Evolutionary conservation across 2,888 invertebrate genomes (phyloP).

Genomic region (Dryococelus australis): DNA sequence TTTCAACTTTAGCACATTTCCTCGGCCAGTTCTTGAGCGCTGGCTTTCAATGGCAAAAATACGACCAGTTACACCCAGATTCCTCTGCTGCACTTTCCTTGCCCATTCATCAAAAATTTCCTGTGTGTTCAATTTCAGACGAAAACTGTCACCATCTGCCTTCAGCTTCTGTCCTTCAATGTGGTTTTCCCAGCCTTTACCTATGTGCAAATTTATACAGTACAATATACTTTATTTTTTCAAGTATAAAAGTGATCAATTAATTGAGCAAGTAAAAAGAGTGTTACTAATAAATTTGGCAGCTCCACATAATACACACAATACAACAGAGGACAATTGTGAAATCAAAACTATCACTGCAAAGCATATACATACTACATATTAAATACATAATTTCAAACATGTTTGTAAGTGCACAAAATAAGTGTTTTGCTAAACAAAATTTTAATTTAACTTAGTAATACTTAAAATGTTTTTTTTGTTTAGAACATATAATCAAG

Average conservation of each 20-base stretch:
- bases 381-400: no score
- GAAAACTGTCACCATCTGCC: constrained; percentile 97
- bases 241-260: neutral
- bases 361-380: neutral
- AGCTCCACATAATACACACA: neutral
- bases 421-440: no score
- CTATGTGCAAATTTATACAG: constrained; percentile 56
- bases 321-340: no score
- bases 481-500: no score
- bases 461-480: no score
- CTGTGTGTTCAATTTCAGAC: constrained; percentile 93
- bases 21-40: constrained; percentile 74
- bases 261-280: neutral
- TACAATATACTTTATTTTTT: constrained; percentile 30
- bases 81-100: constrained; percentile 90
- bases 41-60: constrained; percentile 88
- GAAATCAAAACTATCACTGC: neutral
- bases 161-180: constrained; percentile 98
- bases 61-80: constrained; percentile 91
- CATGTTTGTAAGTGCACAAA: no score
- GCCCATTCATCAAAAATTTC: constrained; percentile 99
- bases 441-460: no score
- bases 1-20: constrained; percentile 85
- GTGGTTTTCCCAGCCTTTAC: constrained; percentile 99
- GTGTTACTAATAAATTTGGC: neutral